Conservation (phyloP, 64 coral and sea anemone genomes). For the Stichodactyla helianthus region DNA sequence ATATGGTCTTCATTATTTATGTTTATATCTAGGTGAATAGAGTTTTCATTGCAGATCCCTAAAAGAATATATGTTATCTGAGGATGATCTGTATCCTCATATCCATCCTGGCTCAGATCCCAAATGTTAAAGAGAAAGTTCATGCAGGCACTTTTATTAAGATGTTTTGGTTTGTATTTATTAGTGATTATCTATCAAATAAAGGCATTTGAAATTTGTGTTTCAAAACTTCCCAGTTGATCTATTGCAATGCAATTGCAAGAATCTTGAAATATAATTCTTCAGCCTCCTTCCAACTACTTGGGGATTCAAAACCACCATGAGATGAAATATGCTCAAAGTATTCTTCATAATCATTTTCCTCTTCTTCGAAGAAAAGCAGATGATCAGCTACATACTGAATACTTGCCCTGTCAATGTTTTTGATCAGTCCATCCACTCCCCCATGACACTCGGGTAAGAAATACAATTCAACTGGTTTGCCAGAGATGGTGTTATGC, state of each 20-base stretch:
- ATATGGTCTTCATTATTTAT: constrained; percentile 20
- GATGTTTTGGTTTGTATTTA: background rate
- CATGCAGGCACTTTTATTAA: constrained; percentile 10
- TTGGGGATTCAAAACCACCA: constrained; percentile 9
- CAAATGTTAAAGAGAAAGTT: constrained; percentile 19
- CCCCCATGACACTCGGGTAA: constrained; percentile 31
- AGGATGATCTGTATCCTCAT: constrained; percentile 28
- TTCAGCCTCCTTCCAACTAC: constrained; percentile 24
- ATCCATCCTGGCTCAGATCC: constrained; percentile 5
- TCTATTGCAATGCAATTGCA: constrained; percentile 16
- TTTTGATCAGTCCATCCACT: constrained; percentile 27
- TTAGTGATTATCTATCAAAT: constrained; percentile 10
- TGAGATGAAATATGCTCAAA: constrained; percentile 33
- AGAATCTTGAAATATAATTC: constrained; percentile 24
- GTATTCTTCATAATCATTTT: constrained; percentile 31
- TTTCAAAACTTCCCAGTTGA: background rate
- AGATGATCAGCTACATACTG: constrained; percentile 12
- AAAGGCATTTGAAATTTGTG: background rate
- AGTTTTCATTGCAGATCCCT: constrained; percentile 7
- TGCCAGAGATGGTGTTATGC: constrained; percentile 26
- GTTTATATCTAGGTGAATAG: constrained; percentile 13
- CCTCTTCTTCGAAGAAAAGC: constrained; percentile 13
- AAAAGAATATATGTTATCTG: background rate
- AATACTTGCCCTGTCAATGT: constrained; percentile 5
- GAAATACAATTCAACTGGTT: constrained; percentile 26